Conservation (phyloP, 2,888 invertebrate genomes). For the Ichneumon xanthorius region DNA sequence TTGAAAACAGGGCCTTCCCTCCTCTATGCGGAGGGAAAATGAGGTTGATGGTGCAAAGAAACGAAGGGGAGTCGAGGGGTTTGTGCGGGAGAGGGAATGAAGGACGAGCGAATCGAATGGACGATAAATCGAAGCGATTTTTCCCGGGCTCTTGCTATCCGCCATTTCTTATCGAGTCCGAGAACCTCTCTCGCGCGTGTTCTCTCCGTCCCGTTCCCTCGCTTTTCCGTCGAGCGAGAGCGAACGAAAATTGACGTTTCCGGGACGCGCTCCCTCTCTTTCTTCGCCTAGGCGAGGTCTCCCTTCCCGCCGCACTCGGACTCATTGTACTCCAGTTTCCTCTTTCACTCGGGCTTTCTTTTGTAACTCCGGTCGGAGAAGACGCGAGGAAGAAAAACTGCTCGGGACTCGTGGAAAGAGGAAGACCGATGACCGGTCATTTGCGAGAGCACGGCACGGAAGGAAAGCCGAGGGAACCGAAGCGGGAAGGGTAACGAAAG, state of each 20-base stretch:
- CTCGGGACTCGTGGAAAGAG: conserved; percentile 33
- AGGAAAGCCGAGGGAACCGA: not conserved
- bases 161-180: conserved; percentile 60
- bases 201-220: conserved; percentile 67
- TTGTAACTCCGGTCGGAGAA: conserved; percentile 37
- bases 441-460: conserved; percentile 54
- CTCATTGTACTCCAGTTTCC: conserved; percentile 65
- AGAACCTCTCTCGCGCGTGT: conserved; percentile 56
- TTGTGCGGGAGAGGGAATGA: conserved; percentile 32
- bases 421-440: conserved; percentile 57
- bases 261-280: conserved; percentile 69
- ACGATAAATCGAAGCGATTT: conserved; percentile 67
- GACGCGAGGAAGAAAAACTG: conserved; percentile 4
- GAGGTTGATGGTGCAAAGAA: conserved; percentile 44
- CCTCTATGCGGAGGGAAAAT: conserved; percentile 4
- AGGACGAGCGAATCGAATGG: conserved; percentile 64
- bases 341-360: conserved; percentile 44
- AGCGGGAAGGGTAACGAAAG: conserved; percentile 39
- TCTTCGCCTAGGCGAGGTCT: conserved; percentile 2
- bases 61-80: conserved; percentile 47
- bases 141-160: conserved; percentile 38
- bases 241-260: conserved; percentile 77
- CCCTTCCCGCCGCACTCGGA: conserved; percentile 11
- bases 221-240: conserved; percentile 61
- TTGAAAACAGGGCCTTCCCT: too few species aligned